Percentiles rank a stretch among this genome's conserved stretches.
phyloP scores from a whole-genome alignment of 1,140 invertebrate species.

The Zeugodacus cucurbitae region DNA sequence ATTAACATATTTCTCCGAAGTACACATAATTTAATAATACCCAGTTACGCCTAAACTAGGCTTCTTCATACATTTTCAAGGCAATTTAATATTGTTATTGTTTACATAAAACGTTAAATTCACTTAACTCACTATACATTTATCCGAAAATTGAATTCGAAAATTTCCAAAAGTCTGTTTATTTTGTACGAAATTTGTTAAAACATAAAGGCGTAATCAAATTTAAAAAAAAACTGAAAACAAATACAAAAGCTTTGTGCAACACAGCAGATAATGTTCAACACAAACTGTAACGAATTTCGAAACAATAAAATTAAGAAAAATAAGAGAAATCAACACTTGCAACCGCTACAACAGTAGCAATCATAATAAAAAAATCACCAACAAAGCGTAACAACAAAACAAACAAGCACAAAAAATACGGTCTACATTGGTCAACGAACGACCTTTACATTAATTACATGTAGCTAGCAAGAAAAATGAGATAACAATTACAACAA shows the following conservation, averaged over 20 bases:
- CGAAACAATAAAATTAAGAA: neutral
- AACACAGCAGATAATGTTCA: neutral
- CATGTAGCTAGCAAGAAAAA: neutral
- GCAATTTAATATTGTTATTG: too few relatives aligned
- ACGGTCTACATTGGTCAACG: neutral
- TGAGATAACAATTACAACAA: neutral
- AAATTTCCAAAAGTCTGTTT: neutral
- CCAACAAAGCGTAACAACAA: neutral
- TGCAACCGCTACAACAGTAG: neutral
- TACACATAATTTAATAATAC: too few relatives aligned
- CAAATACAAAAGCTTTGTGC: neutral
- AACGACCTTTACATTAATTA: slow-evolving; percentile 21
- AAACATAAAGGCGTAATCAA: neutral
- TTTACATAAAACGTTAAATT: neutral
- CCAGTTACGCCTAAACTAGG: too few relatives aligned
- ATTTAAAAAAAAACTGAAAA: neutral
- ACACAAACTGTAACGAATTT: neutral
- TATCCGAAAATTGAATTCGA: neutral
- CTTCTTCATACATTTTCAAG: too few relatives aligned
- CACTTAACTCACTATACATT: neutral
- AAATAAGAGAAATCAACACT: neutral
- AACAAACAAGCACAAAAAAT: neutral
- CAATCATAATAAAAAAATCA: neutral
- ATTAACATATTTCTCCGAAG: too few relatives aligned
- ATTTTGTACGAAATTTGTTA: neutral